Base-by-base conservation (phyloP, 2,113 vertebrate species). In the Amblyopsis rosae region DNA sequence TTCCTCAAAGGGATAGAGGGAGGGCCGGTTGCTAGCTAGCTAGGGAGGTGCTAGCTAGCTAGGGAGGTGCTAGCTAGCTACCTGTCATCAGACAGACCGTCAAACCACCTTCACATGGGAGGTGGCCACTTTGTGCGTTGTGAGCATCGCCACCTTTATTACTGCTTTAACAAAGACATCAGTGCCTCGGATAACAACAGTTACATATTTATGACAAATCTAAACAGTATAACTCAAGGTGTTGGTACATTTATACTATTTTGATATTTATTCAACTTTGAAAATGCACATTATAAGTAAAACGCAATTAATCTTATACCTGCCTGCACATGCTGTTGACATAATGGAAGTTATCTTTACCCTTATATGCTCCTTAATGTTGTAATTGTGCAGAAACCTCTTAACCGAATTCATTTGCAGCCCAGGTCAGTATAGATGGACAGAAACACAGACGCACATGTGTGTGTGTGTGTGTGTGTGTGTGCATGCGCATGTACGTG, bases 171-270 rank as follows among this genome's bases (percentile, higher is more conserved):
- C 82, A 82, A 87, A 56, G 57, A 88, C 86, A 80, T 81, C 88
- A 89, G 90, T 91, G 90, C 88, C 90, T 91, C 88, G 82, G 84
- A 91, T 85, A 88, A 89, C 86, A 76, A 69, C 65, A 67, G 65
- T 65, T 55, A 58, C 7, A 19, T 88, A 87, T 88, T 87, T 87
- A 11, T 12, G 32, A 54, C 63, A 15, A 84, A 82, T 82, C 77
- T 16, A 82, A 87, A 85, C 78, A 83, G 75, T 87, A 82, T 83
- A 86, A 76, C 84, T 82, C 74, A 82, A 86, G 77, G 77, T 88
- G 85, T 86, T 82, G 80, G 69, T 82, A 80, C 78, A 86, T 90
- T 90, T 90, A 72, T 89, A 62, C 56, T 69, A 82, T 85, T 86
- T 86, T 86, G 83, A 89, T 83, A 89, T 81, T 82, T 83, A 87